Conservation (phyloP, 1,140 invertebrate species). For the Bombyx mori region ASM3026992v2 NC_085110.1:4422501-4423000, state of each 20-base stretch:
- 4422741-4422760: conserved; percentile 13
- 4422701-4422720: conserved; percentile 33
- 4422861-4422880: background rate
- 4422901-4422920: conserved; percentile 35
- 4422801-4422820: background rate
- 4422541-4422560: conserved; percentile 63
- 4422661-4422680: conserved; percentile 23
- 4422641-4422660: conserved; percentile 33
- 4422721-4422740: conserved; percentile 28
- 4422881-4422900: background rate
- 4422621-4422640: conserved; percentile 43
- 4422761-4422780: background rate
- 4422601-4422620: conserved; percentile 48
- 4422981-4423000: conserved; percentile 25
- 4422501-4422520: too few species aligned
- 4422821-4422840: background rate
- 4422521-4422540: conserved; percentile 25
- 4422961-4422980: conserved; percentile 16
- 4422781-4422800: background rate
- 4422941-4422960: conserved; percentile 44
- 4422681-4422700: conserved; percentile 46
- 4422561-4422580: conserved; percentile 57
- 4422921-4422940: conserved; percentile 41
- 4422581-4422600: conserved; percentile 44
- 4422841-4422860: background rate